Evolutionary conservation across 2,888 invertebrate species (phyloP).

Genomic region (Eucriotettix oculatus): DNA sequence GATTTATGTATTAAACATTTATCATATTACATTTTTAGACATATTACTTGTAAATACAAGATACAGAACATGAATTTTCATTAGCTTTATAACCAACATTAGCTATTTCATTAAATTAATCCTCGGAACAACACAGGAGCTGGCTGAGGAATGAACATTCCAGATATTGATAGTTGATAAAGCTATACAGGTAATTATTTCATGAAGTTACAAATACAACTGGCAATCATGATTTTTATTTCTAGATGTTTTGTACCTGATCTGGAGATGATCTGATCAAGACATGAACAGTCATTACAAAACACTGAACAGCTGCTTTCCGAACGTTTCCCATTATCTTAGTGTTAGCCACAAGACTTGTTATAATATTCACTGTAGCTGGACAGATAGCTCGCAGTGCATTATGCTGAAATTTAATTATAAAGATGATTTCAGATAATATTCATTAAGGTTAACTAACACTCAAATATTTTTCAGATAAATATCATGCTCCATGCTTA

Average conservation of each 20-base stretch:
- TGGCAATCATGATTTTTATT: neutral
- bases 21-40: no score
- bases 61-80: no score
- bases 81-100: no score
- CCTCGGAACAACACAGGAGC: no score
- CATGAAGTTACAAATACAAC: neutral
- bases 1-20: no score
- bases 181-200: neutral
- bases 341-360: conserved; percentile 29
- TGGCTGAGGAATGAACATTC: neutral
- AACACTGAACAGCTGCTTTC: conserved; percentile 32
- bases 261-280: conserved; percentile 33
- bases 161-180: neutral
- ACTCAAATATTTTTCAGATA: neutral
- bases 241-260: conserved; percentile 17
- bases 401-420: conserved; percentile 28
- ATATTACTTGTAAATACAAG: no score
- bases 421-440: no score
- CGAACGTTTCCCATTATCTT: conserved; percentile 28
- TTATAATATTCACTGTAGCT: conserved; percentile 38
- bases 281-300: conserved; percentile 35
- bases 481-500: no score
- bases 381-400: conserved; percentile 42
- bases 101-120: no score
- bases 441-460: neutral